Evolutionary conservation across 1,140 invertebrate species (phyloP).

Genomic region (Adoxophyes honmai): DNA sequence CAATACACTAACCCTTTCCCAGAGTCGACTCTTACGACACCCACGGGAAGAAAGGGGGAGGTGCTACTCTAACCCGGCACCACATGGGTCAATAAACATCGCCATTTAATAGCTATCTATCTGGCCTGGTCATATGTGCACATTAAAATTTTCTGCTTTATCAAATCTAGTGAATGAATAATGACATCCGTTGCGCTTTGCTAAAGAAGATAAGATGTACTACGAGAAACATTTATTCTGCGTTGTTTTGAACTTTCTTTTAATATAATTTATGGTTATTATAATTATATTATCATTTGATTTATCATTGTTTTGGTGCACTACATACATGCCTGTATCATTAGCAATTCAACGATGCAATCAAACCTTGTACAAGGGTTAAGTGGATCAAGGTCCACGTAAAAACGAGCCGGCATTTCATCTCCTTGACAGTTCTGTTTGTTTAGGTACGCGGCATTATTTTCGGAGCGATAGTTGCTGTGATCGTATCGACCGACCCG

Average conservation of each 20-base stretch:
- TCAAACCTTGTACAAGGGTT: conserved; percentile 16
- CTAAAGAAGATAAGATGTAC: too few relatives aligned
- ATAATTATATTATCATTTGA: background rate
- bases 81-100: too few relatives aligned
- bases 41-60: too few relatives aligned
- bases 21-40: too few relatives aligned
- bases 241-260: background rate
- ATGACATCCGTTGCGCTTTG: too few relatives aligned
- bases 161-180: too few relatives aligned
- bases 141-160: conserved; percentile 11
- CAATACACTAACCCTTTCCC: too few relatives aligned
- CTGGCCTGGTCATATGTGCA: background rate
- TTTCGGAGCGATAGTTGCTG: conserved; percentile 21
- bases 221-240: background rate
- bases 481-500: conserved; percentile 18
- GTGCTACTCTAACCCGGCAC: too few relatives aligned
- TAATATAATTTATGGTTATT: conserved; percentile 1
- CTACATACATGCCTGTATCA: background rate
- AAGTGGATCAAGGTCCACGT: conserved; percentile 25
- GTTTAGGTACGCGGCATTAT: conserved; percentile 21
- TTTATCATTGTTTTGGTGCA: background rate
- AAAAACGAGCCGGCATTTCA: conserved; percentile 19
- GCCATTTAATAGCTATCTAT: too few relatives aligned
- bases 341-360: background rate
- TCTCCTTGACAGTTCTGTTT: conserved; percentile 25